Percentiles rank a stretch among this genome's conserved stretches.
phyloP scores from a whole-genome alignment of 2,797 vertebrate species.

The Toxotes lorentzi region DNA sequence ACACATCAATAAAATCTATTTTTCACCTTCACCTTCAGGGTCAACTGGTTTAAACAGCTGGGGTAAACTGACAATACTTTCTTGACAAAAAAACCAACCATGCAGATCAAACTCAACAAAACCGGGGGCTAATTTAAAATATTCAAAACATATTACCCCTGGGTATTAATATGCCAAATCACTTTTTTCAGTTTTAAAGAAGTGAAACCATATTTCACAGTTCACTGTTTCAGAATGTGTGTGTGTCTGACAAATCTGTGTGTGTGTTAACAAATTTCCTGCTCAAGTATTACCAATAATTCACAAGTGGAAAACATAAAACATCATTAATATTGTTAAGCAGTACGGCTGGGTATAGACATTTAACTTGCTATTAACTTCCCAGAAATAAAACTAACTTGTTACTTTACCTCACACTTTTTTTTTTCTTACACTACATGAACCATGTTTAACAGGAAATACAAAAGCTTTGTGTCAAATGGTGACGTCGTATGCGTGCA shows the following conservation, averaged over 20 bases:
- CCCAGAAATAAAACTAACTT: background rate
- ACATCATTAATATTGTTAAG: background rate
- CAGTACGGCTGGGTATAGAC: background rate
- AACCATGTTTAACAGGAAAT: background rate
- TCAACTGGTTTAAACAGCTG: background rate
- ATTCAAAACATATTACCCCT: conserved; percentile 26
- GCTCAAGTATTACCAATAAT: background rate
- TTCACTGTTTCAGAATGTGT: background rate
- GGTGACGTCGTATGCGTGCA: background rate
- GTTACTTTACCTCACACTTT: background rate
- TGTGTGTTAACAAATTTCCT: background rate
- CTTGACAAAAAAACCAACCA: background rate
- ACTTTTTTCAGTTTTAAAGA: conserved; percentile 27
- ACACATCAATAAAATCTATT: no score
- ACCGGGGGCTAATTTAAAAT: conserved; percentile 14
- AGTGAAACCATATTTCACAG: conserved; percentile 33
- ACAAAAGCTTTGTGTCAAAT: background rate
- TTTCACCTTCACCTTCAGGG: background rate
- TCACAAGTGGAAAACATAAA: background rate
- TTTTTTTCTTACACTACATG: background rate
- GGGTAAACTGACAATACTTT: background rate
- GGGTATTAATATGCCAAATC: conserved; percentile 21
- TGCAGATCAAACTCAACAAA: conserved; percentile 37
- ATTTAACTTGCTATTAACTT: background rate
- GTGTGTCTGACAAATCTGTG: background rate